A percentile compares a stretch with the other conserved stretches of the same genome.
These are phyloP conservation scores for Maconellicoccus hirsutus DNA, from an alignment of 1,140 invertebrate species.

Conservation along the genomic window DNA sequence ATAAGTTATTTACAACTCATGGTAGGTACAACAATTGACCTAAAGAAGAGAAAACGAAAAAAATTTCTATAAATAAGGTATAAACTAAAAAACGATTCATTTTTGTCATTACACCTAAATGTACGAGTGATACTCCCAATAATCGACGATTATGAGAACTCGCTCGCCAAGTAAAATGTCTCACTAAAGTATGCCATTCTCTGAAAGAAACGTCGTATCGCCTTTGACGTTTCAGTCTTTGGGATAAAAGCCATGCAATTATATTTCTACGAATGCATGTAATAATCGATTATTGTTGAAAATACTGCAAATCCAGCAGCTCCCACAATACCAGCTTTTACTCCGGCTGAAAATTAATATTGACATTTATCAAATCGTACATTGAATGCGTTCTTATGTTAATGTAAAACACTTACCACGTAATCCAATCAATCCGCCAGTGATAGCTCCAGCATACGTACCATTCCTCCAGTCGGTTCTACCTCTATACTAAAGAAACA, in stretches of 20 bases:
- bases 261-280: slow-evolving; percentile 48
- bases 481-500: slow-evolving; percentile 59
- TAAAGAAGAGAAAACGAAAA: too few relatives aligned
- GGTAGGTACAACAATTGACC: too few relatives aligned
- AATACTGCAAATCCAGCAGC: slow-evolving; percentile 92
- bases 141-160: too few relatives aligned
- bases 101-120: too few relatives aligned
- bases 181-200: too few relatives aligned
- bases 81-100: too few relatives aligned
- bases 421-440: slow-evolving; percentile 87
- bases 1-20: too few relatives aligned
- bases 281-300: slow-evolving; percentile 90
- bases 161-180: too few relatives aligned
- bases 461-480: slow-evolving; percentile 95
- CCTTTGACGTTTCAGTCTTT: not conserved
- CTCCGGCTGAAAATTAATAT: slow-evolving; percentile 57
- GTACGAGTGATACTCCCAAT: too few relatives aligned
- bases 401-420: slow-evolving; percentile 50
- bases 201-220: not conserved
- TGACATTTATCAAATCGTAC: not conserved
- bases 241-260: not conserved
- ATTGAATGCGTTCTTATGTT: not conserved
- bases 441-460: slow-evolving; percentile 83
- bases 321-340: slow-evolving; percentile 82
- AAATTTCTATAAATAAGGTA: too few relatives aligned